Conservation (phyloP, 2,113 vertebrate genomes). For the Onychorhynchus coronatus region DNA sequence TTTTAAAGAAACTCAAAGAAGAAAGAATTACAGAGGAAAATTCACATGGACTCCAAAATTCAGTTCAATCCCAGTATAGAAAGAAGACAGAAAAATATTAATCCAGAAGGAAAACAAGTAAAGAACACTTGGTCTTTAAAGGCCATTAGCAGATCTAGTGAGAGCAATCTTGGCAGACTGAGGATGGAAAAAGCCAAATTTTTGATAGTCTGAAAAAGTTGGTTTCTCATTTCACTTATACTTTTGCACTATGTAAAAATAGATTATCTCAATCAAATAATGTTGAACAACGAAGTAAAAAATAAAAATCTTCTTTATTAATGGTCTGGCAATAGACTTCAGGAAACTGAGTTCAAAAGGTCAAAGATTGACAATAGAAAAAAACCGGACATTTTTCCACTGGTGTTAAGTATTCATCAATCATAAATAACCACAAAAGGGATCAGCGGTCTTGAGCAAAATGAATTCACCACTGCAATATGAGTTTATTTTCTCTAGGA, state of each 20-base stretch:
- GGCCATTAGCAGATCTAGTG: neutral
- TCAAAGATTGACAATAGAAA: neutral
- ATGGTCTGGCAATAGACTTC: neutral
- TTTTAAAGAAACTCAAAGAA: neutral
- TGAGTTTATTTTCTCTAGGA: neutral
- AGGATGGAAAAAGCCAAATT: neutral
- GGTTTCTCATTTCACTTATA: neutral
- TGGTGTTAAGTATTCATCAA: neutral
- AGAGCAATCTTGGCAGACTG: neutral
- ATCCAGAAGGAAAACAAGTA: neutral
- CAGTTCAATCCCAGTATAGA: neutral
- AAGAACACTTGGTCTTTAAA: neutral
- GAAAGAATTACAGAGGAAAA: neutral
- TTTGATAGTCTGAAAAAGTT: neutral
- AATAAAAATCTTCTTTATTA: neutral
- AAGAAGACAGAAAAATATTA: neutral
- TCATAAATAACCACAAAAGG: neutral
- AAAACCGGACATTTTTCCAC: neutral
- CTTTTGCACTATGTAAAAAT: neutral
- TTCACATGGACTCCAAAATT: neutral
- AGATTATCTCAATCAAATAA: neutral
- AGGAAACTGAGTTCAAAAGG: neutral
- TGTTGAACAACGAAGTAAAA: neutral
- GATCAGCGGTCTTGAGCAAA: neutral
- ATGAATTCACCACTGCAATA: neutral